Evolutionary conservation across 1,140 invertebrate genomes (phyloP), one percentile per base, ranked within the genome.

Genomic region (Telenomus remus): DNA sequence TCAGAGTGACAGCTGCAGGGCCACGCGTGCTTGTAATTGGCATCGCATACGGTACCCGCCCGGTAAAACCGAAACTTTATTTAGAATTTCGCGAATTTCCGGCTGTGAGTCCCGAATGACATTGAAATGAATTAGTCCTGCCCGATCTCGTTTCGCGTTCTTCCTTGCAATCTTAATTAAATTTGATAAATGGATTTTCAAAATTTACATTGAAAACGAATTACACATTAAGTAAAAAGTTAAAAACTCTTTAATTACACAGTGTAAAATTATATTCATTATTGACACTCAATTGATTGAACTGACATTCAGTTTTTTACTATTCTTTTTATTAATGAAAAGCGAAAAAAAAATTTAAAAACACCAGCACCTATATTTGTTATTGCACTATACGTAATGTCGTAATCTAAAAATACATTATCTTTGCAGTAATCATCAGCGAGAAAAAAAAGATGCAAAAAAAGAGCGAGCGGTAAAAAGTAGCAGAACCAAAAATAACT

Each of bases 11-110:
- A 87, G 87, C 85, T 87, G 86, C 81, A 75, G 63, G 68, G 57
- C 71, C 76, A 76, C 82, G 85, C 85, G 84, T 86, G 85, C 80
- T 82, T 85, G 81, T 87, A 87, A 87, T 88, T 87, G 82, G 78
- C 72, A 69, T 51, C 61, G 39, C 63, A 61, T 64, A 74, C 61
- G 68, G 72, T 72, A 63, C 66, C 55, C 47, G 54, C 10, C 55
- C 54, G 39, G 65, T 60, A 70, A 65, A 73, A 59, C 61, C 63
- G 57, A 69, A 77, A 76, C 69, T 70, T 72, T 70, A 69, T 73
- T 76, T 65, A 65, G 61, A 77, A 64, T 74, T 74, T 73, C 66
- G 75, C 68, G 57, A 77, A 79, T 79, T 57, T 76, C 59, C 68
- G 70, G 74, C 61, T 12, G 48, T 63, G 35, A 57, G 65, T 66